phyloP scores from a whole-genome alignment of 2,888 invertebrate genomes.

The Nomada fabriciana region DNA sequence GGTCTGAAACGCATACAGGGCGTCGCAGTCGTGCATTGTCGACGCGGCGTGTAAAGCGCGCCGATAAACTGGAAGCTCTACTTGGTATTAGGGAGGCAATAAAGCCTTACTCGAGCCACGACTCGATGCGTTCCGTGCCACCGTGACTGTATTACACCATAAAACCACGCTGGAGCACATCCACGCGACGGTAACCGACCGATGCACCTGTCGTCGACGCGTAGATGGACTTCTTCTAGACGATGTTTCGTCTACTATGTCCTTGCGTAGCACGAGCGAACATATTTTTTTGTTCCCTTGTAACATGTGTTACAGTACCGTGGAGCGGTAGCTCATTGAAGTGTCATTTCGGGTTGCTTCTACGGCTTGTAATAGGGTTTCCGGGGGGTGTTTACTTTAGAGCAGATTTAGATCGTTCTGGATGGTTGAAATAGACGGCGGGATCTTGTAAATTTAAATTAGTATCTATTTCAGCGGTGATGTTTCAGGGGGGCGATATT shows the following conservation, averaged over 20 bases:
- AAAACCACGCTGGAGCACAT: slow-evolving; percentile 60
- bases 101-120: slow-evolving; percentile 70
- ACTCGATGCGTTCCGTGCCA: slow-evolving; percentile 23
- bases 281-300: neutral
- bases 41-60: slow-evolving; percentile 66
- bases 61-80: slow-evolving; percentile 74
- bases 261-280: neutral
- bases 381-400: neutral
- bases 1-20: too few relatives aligned
- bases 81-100: slow-evolving; percentile 70
- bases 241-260: slow-evolving; percentile 26
- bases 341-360: neutral
- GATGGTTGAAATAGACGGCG: neutral
- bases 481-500: neutral
- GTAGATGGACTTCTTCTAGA: slow-evolving; percentile 11
- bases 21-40: slow-evolving; percentile 36
- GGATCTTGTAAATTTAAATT: too few relatives aligned
- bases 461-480: too few relatives aligned
- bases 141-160: slow-evolving; percentile 66
- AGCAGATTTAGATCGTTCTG: neutral
- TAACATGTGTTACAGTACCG: neutral
- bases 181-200: slow-evolving; percentile 40
- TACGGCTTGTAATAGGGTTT: neutral
- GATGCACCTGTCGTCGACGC: slow-evolving; percentile 40
- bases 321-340: neutral